Base-by-base conservation (phyloP, 2,113 vertebrate genomes). In the Dicrurus megarhynchus region DNA sequence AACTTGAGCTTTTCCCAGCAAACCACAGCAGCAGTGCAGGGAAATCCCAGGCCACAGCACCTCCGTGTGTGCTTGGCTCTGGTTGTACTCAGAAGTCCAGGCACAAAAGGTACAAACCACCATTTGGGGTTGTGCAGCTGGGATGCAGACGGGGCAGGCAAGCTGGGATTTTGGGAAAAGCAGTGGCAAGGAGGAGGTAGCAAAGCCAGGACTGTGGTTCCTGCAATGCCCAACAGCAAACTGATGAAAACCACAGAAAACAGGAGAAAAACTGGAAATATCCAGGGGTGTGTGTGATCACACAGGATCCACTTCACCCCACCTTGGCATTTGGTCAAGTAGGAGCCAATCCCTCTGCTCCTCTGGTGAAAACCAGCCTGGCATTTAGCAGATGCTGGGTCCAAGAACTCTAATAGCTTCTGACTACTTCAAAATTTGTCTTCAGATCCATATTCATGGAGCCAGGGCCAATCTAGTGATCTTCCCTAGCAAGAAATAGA, bases 401-500 rank as follows among this genome's bases (percentile, higher is more conserved):
- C 35, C 60, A 60, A 50, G 55, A 80, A 22, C 35, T 81, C 63
- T 9, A 42, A 78, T 8, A 37, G 24, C 28, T 86, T 27, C 33
- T 70, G 71, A 18, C 21, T 78, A 5, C 32, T 78, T 84, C 35
- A 74, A 65, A 86, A 75, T 75, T 75, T 71, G 46, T 33, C 49
- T 56, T 84, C 49, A 47, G 16, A 90, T 37, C 13, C 2, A 0
- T 47, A 21, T n/a, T 75, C 68, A 47, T 2, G 1, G 30, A 80
- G 33, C 19, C 33, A 56, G 27, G 0, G 0, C 49, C 1, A 1
- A 47, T 26, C 46, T 17, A 85, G 32, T 1, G 3, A 37, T 75
- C 53, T 80, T 77, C 33, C 17, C 27, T 37, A 56, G 61, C 30
- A 63, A 81, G 37, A 89, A 90, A 68, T 20, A 78, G 47, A 42